Evolutionary conservation across 2,113 vertebrate genomes (phyloP).

Genomic region (Mungos mungo): DNA sequence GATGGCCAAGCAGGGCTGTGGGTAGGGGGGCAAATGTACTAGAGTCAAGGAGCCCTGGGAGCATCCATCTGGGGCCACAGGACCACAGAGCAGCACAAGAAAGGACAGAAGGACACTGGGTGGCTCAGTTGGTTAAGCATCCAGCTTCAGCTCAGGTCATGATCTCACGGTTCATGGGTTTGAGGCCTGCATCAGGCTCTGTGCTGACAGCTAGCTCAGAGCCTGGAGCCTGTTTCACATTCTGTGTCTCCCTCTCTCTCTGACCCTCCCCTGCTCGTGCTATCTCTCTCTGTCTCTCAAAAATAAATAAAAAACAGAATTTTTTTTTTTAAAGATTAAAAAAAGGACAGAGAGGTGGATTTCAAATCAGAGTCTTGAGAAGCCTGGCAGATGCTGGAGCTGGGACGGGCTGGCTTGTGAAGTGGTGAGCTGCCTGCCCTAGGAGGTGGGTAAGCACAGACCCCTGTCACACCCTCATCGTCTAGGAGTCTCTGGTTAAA

Average conservation of each 20-base stretch:
- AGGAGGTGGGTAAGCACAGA: background rate
- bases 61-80: background rate
- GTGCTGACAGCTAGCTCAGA: no score
- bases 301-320: no score
- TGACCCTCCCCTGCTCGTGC: no score
- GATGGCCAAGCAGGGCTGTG: background rate
- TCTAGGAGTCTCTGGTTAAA: background rate
- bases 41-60: background rate
- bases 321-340: no score
- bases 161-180: no score
- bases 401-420: background rate
- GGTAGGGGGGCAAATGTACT: background rate
- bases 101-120: background rate
- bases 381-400: background rate
- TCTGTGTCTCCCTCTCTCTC: no score
- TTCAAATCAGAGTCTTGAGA: background rate
- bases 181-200: no score
- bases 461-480: background rate
- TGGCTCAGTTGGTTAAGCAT: no score
- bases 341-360: background rate
- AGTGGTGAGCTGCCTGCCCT: rapidly evolving
- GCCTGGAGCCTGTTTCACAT: no score
- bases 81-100: background rate
- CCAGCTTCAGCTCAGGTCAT: no score
- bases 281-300: no score